phyloP scores from a whole-genome alignment of 2,888 invertebrate species.

The Drosophila picticornis region DNA sequence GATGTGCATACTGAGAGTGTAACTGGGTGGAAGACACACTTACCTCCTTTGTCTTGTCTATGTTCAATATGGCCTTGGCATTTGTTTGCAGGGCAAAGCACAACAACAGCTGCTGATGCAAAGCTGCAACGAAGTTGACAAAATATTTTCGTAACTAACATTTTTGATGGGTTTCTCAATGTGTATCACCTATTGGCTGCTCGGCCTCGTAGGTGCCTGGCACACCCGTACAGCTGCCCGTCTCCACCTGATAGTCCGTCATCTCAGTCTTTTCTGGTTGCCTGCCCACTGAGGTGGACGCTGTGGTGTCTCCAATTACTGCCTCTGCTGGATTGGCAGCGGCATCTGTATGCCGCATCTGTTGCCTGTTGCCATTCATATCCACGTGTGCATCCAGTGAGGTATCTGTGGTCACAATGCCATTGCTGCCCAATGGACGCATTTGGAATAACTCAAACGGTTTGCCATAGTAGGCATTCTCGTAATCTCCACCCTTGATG shows the following conservation, averaged over 20 bases:
- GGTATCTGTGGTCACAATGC: constrained; percentile 73
- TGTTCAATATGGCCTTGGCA: constrained; percentile 90
- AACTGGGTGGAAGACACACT: constrained; percentile 9
- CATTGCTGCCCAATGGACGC: constrained; percentile 79
- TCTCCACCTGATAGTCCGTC: constrained; percentile 77
- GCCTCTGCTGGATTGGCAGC: constrained; percentile 14
- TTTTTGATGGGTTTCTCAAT: not conserved
- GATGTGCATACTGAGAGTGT: not conserved
- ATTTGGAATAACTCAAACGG: constrained; percentile 84
- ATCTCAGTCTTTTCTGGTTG: constrained; percentile 59
- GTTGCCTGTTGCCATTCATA: constrained; percentile 77
- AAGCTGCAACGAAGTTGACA: constrained; percentile 56
- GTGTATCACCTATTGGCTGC: constrained; percentile 71
- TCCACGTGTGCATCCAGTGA: constrained; percentile 67
- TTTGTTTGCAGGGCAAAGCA: constrained; percentile 92
- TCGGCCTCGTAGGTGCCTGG: constrained; percentile 78
- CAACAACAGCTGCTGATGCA: constrained; percentile 86
- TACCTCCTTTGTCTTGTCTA: constrained; percentile 86
- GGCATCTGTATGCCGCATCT: constrained; percentile 23
- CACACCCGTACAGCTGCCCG: constrained; percentile 67
- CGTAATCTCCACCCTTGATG: constrained; percentile 77
- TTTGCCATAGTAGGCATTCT: constrained; percentile 74
- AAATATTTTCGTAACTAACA: not conserved
- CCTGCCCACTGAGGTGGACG: constrained; percentile 43
- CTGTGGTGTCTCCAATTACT: constrained; percentile 21